Evolutionary conservation across 2,888 invertebrate genomes (phyloP).

Genomic region (Nematopogon swammerdamellus): DNA sequence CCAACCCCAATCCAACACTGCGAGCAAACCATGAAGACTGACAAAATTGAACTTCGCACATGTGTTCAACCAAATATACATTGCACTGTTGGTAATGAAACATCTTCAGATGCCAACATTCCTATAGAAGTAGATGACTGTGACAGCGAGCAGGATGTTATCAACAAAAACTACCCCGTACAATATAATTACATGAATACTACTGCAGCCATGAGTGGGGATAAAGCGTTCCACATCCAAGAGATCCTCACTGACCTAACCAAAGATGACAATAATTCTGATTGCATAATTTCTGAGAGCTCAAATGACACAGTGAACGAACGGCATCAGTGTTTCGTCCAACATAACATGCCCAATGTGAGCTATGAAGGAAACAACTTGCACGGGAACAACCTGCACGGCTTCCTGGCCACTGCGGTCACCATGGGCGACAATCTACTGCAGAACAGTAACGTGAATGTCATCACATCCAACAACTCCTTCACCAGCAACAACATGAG

Average conservation of each 20-base stretch:
- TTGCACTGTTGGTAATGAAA: too few relatives aligned
- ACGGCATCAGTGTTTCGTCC: slow-evolving; percentile 29
- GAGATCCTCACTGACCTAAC: slow-evolving; percentile 31
- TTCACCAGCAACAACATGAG: slow-evolving; percentile 25
- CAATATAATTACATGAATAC: slow-evolving; percentile 22
- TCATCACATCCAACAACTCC: slow-evolving; percentile 31
- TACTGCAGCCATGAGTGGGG: slow-evolving; percentile 20
- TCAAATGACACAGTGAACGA: slow-evolving; percentile 33
- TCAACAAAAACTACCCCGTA: slow-evolving; percentile 33
- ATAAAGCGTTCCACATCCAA: slow-evolving; percentile 23
- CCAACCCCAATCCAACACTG: neutral
- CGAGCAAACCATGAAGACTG: too few relatives aligned
- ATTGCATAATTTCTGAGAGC: slow-evolving; percentile 36
- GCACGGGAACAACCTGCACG: slow-evolving; percentile 23
- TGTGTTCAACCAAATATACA: too few relatives aligned
- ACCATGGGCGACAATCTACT: slow-evolving; percentile 32
- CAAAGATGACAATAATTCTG: slow-evolving; percentile 40
- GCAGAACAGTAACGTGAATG: slow-evolving; percentile 26
- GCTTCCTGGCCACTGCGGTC: slow-evolving; percentile 29
- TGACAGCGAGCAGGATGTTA: slow-evolving; percentile 35
- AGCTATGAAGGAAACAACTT: slow-evolving; percentile 27
- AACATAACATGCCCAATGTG: slow-evolving; percentile 24
- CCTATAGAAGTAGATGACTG: slow-evolving; percentile 43
- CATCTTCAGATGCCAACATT: neutral
- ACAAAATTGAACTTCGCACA: too few relatives aligned